Evolutionary conservation across 2,888 invertebrate species (phyloP), one percentile per base, ranked within the genome.

Genomic region (Gymnosoma rotundatum): DNA sequence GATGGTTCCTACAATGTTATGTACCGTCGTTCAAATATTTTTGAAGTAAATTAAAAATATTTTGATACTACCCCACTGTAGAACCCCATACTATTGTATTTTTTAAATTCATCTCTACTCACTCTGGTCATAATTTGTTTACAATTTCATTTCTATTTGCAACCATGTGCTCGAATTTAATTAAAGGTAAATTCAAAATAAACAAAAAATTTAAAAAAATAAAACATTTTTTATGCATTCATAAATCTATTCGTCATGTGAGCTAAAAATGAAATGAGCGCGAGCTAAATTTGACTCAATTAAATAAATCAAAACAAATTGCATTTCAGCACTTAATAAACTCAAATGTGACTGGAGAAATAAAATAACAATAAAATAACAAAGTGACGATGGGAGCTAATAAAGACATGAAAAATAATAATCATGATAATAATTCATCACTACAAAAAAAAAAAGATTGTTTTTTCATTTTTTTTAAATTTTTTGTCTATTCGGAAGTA

Each of bases 221-320:
- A 38, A 32, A 5, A 52, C 12, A 48, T n/a, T 48, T 48, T 1
- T n/a, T n/a, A 16, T 70, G 56, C 70, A 72, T 63, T 63, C 32
- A 69, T 54, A 61, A n/a, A 63, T 20, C 16, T 58, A 16, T 18
- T 36, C 10, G 16, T 54, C 20, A 63, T 45, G 63, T 54, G 61
- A 54, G 38, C 12, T 16, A 10, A 52, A 56, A 54, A 16, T n/a
- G 4, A 72, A 32, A 54, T 78, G 54, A 36, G 70, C 18, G 36
- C 54, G 38, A 48, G 8, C 16, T 64, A 64, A 45, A 0, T 52
- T 83, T 86, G 78, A 89, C 88, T 89, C 90, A 91, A 91, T 91
- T 90, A 91, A 90, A 89, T 90, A 87, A 91, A 90, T 91, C 90
- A 89, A 87, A 86, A 87, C 82, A 87, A 86, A 87, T 87, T 87